Base-by-base conservation (phyloP, 2,888 invertebrate species). In the Ommatoiulus sabulosus region DNA sequence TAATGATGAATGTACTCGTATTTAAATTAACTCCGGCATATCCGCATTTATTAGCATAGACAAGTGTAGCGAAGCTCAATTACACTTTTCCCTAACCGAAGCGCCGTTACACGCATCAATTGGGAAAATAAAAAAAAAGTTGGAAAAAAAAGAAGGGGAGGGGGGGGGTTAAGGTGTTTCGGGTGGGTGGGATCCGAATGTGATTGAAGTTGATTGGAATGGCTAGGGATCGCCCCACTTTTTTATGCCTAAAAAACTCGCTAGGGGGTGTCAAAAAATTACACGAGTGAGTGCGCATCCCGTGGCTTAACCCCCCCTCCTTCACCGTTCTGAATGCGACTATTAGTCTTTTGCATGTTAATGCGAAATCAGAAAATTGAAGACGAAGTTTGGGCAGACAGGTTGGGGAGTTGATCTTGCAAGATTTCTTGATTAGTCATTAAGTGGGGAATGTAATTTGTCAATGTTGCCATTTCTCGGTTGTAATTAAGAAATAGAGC, bases 1-100 rank as follows among this genome's bases (percentile, higher is more conserved):
- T 80, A 80, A 80, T 86, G 86, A 86, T 86, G 86, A 86, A 86
- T 86, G 86, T 44, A 48, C 86, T 46, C 86, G 46, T 86, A 86
- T 86, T 86, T 52, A 86, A 86, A 86, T 86, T 44, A 86, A 86
- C 86, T 86, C 48, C 48, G 44, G 46, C 80, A 80, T 43, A 80
- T 46, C 48, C 86, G 46, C 86, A 52, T 52, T 86, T 86, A 86
- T 86, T 86, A 86, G 86, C 46, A 86, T 52, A 86, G 86, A 86
- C 86, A 86, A 86, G 86, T 86, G 46, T 86, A 86, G 80, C 80
- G 80, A 80, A 80, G 86, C 48, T 86, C 86, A 86, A 86, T 86
- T 86, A 86, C 86, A 86, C 86, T 86, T 86, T 80, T 80, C 80
- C 80, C 80, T 80, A 80, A 80, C 80, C 80, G 80, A 80, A 80